These are phyloP conservation scores for Galerucella calmariensis DNA, from an alignment of 2,888 invertebrate genomes.

Conservation along the genomic window DNA sequence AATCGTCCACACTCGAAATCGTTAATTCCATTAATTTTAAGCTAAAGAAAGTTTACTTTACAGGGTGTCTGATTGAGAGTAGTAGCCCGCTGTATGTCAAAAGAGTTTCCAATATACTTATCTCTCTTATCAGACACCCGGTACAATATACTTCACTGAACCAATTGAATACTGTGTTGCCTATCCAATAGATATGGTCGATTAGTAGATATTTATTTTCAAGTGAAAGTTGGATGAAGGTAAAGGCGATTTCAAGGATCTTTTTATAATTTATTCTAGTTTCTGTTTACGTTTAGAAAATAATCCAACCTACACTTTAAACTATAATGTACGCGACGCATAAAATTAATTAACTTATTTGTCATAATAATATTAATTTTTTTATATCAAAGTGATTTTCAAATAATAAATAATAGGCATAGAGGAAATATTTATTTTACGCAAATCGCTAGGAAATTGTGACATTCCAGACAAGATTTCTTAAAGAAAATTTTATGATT, in stretches of 20 bases:
- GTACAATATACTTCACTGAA: too few species aligned
- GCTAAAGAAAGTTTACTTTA: too few species aligned
- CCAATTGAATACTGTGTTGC: not conserved
- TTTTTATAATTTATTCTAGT: slow-evolving; percentile 7
- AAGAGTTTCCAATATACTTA: too few species aligned
- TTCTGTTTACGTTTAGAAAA: slow-evolving; percentile 14
- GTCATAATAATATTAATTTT: not conserved
- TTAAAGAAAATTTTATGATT: too few species aligned
- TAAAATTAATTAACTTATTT: not conserved
- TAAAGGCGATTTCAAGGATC: slow-evolving; percentile 17
- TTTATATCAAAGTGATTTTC: not conserved
- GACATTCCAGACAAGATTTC: too few species aligned
- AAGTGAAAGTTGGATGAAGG: slow-evolving; percentile 22
- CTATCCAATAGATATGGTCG: not conserved
- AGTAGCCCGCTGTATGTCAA: too few species aligned
- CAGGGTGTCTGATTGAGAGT: too few species aligned
- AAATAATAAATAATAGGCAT: not conserved
- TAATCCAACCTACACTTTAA: not conserved
- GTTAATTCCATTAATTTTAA: too few species aligned
- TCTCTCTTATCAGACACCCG: too few species aligned
- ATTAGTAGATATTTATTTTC: not conserved
- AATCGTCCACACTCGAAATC: too few species aligned
- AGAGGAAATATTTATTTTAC: not conserved
- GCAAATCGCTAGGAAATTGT: too few species aligned
- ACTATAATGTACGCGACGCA: slow-evolving; percentile 13